phyloP scores from a whole-genome alignment of 2,888 invertebrate species.

The Maniola hyperantus region DNA sequence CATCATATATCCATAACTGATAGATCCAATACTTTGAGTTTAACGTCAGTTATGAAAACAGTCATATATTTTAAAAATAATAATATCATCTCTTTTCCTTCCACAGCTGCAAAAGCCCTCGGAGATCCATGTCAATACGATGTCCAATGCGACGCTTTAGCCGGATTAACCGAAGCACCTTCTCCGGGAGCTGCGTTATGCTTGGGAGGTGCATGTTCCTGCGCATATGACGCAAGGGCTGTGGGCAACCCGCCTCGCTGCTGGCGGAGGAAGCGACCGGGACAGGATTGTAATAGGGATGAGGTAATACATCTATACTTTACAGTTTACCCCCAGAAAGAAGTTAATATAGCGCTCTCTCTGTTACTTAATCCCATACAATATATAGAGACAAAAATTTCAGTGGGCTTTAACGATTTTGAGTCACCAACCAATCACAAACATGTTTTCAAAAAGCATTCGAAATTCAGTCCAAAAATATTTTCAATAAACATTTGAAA shows the following conservation, averaged over 20 bases:
- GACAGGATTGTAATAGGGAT: conserved; percentile 67
- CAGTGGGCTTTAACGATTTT: too few species aligned
- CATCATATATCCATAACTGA: too few species aligned
- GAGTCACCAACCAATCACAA: too few species aligned
- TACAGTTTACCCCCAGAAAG: too few species aligned
- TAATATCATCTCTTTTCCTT: background rate
- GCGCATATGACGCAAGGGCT: conserved; percentile 62
- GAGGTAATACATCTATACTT: conserved; percentile 53
- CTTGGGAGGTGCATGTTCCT: conserved; percentile 64
- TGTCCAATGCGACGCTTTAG: conserved; percentile 67
- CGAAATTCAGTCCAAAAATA: too few species aligned
- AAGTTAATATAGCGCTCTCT: too few species aligned
- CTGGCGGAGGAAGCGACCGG: conserved; percentile 66
- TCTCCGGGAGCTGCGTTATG: conserved; percentile 68
- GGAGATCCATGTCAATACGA: conserved; percentile 71
- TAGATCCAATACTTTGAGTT: too few species aligned
- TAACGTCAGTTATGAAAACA: background rate
- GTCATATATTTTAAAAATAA: background rate
- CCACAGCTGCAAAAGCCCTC: conserved; percentile 62
- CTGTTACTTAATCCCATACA: too few species aligned
- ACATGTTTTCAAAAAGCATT: too few species aligned
- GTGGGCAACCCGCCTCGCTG: conserved; percentile 62
- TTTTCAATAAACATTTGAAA: too few species aligned
- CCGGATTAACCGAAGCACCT: conserved; percentile 57
- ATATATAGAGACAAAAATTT: too few species aligned